phyloP scores from a whole-genome alignment of 2,888 invertebrate species.

The Poecilus cupreus region DNA sequence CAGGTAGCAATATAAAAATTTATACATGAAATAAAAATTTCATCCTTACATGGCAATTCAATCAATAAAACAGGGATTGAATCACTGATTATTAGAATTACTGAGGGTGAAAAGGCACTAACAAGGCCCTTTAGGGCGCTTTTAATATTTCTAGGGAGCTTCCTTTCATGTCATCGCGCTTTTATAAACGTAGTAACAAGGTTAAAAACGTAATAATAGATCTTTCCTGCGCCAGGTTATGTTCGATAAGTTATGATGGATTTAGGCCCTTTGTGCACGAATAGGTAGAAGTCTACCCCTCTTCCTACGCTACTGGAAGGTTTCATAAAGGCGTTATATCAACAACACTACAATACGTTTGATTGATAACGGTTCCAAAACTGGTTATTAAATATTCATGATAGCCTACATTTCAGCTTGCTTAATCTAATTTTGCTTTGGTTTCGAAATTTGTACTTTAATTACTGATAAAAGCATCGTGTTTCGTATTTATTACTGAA shows the following conservation, averaged over 20 bases:
- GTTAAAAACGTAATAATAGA: conserved; percentile 55
- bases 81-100: neutral
- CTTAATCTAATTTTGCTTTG: conserved; percentile 21
- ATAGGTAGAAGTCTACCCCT: conserved; percentile 12
- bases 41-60: neutral
- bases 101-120: neutral
- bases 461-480: conserved; percentile 21
- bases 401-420: conserved; percentile 5
- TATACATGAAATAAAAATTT: conserved; percentile 11
- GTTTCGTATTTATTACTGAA: conserved; percentile 13
- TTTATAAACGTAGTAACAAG: neutral
- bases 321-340: conserved; percentile 55
- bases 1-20: conserved; percentile 19
- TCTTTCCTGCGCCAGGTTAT: neutral
- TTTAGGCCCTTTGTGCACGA: conserved; percentile 33
- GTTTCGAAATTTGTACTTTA: conserved; percentile 27
- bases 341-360: conserved; percentile 54
- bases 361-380: conserved; percentile 52
- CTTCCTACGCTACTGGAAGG: neutral
- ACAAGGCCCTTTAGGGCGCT: neutral
- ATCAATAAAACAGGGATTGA: neutral
- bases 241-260: conserved; percentile 52
- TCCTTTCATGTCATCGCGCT: conserved; percentile 46
- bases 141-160: conserved; percentile 21
- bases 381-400: conserved; percentile 54